Percentiles rank a stretch among this genome's conserved stretches.
These are phyloP conservation scores for Bovichtus variegatus DNA, from an alignment of 2,797 vertebrate species.

Conservation along the genomic window DNA sequence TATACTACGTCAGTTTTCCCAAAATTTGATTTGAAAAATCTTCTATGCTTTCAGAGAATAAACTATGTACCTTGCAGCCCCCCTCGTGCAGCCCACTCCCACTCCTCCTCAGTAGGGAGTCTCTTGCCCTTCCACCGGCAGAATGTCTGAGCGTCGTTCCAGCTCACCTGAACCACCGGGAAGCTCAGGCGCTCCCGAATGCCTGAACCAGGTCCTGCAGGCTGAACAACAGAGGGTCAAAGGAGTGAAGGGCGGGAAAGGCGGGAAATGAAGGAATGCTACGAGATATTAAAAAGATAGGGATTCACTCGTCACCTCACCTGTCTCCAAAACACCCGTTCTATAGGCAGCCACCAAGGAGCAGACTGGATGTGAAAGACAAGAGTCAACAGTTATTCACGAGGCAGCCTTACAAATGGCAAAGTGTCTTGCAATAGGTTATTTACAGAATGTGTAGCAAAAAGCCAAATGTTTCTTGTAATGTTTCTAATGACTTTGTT, in stretches of 20 bases:
- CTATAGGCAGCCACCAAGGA: constrained; percentile 96
- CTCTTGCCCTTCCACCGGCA: constrained; percentile 91
- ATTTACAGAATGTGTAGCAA: not conserved
- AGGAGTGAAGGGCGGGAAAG: not conserved
- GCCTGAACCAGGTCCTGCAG: constrained; percentile 91
- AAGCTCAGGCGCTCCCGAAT: constrained; percentile 89
- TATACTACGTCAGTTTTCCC: too few species aligned
- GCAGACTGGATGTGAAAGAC: constrained; percentile 84
- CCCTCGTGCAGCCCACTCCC: constrained; percentile 96
- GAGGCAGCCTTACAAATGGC: not conserved
- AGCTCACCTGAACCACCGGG: constrained; percentile 97
- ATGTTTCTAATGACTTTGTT: not conserved
- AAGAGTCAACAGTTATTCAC: not conserved
- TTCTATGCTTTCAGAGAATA: not conserved
- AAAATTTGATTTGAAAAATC: too few species aligned
- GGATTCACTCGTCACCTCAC: constrained; percentile 71
- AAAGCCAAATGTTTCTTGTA: not conserved
- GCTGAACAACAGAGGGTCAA: constrained; percentile 74
- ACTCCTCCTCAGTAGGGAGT: constrained; percentile 93
- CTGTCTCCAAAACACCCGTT: constrained; percentile 96
- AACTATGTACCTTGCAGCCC: constrained; percentile 88
- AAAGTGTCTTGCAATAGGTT: not conserved
- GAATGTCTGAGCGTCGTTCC: constrained; percentile 93
- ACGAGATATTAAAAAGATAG: not conserved
- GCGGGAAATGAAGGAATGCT: not conserved